phyloP scores from a whole-genome alignment of 2,797 vertebrate species.

The Bovichtus diacanthus region DNA sequence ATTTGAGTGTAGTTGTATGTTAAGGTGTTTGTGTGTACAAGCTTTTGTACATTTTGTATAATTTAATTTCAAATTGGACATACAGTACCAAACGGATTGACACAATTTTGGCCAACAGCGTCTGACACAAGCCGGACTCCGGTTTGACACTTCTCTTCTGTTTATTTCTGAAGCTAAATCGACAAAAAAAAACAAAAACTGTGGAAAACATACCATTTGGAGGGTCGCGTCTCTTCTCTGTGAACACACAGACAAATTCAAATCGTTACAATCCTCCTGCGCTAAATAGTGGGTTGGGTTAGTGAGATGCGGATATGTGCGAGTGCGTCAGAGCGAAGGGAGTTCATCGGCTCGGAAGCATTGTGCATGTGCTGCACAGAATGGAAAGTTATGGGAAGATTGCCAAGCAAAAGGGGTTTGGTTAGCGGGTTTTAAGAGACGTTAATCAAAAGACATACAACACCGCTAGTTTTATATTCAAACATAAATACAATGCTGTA shows the following conservation, averaged over 20 bases:
- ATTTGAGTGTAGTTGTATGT: too few species aligned
- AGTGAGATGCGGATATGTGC: conserved; percentile 42
- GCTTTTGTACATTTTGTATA: too few species aligned
- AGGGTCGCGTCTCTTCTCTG: conserved; percentile 93
- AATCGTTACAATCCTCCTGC: conserved; percentile 64
- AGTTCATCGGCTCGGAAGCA: conserved; percentile 21
- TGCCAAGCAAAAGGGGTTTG: conserved; percentile 39
- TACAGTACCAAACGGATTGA: conserved; percentile 9
- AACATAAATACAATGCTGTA: not conserved
- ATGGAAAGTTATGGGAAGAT: conserved; percentile 30
- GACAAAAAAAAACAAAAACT: conserved; percentile 55
- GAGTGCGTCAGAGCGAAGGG: conserved; percentile 32
- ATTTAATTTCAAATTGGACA: too few species aligned
- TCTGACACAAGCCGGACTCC: conserved; percentile 23
- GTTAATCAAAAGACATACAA: conserved; percentile 19
- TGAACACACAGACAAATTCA: conserved; percentile 77
- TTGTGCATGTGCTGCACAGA: conserved; percentile 37
- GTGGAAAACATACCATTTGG: conserved; percentile 89
- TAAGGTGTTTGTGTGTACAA: too few species aligned
- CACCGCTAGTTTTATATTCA: not conserved
- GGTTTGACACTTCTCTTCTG: conserved; percentile 2
- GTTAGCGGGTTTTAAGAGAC: conserved; percentile 48
- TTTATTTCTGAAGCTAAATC: conserved; percentile 23
- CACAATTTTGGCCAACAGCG: conserved; percentile 2
- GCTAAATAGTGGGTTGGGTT: conserved; percentile 39